Evolutionary conservation across 2,888 invertebrate species (phyloP).

Genomic region (Copidosoma aretas): DNA sequence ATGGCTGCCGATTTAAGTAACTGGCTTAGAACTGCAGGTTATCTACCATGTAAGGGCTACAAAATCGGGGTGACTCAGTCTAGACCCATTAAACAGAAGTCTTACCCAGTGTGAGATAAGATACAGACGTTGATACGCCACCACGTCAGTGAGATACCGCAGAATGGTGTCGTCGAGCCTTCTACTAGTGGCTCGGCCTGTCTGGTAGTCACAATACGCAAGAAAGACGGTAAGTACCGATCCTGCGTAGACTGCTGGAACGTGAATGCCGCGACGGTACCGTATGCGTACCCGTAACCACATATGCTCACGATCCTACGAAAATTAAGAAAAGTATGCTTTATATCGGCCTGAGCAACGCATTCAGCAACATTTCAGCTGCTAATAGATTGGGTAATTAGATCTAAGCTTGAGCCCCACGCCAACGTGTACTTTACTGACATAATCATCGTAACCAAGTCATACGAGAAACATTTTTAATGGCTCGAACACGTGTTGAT

Average conservation of each 20-base stretch:
- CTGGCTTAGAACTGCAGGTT: background rate
- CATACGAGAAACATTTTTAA: slow-evolving; percentile 34
- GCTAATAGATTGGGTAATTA: slow-evolving; percentile 39
- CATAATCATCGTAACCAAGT: slow-evolving; percentile 30
- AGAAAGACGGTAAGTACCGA: slow-evolving; percentile 16
- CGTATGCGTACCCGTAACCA: slow-evolving; percentile 51
- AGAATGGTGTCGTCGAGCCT: background rate
- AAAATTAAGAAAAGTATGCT: slow-evolving; percentile 39
- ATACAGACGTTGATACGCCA: background rate
- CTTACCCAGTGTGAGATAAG: background rate
- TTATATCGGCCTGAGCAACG: slow-evolving; percentile 35
- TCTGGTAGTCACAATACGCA: slow-evolving; percentile 23
- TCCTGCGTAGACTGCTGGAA: slow-evolving; percentile 34
- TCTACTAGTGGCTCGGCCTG: too few species aligned
- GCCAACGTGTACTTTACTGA: slow-evolving; percentile 38
- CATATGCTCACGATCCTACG: slow-evolving; percentile 16
- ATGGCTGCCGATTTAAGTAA: background rate
- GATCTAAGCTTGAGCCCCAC: slow-evolving; percentile 32
- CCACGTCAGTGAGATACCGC: slow-evolving; percentile 6
- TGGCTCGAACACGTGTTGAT: slow-evolving; percentile 1
- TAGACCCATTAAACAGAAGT: slow-evolving; percentile 16
- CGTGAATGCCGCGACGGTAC: slow-evolving; percentile 49
- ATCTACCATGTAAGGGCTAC: background rate
- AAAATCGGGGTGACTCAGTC: too few species aligned
- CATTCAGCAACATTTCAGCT: slow-evolving; percentile 41